phyloP scores from a whole-genome alignment of 2,113 vertebrate species.

The Thalassarche chlororhynchos region DNA sequence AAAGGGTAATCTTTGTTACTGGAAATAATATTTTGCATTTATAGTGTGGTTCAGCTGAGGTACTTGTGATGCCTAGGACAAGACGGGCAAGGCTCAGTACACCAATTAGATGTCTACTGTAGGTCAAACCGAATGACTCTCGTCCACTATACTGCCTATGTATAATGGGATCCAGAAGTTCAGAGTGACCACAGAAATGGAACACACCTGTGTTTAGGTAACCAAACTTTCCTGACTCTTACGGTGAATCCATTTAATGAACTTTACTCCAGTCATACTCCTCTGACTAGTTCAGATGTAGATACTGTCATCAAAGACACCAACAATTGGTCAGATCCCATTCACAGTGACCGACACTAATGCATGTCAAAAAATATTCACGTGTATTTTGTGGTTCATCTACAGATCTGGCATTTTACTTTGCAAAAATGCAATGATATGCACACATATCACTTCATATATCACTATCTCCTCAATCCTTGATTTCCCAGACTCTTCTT shows the following conservation, averaged over 20 bases:
- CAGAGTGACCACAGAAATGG: background rate
- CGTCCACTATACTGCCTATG: fast-evolving
- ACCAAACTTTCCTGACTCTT: background rate
- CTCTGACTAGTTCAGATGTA: background rate
- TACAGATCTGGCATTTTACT: background rate
- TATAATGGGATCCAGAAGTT: background rate
- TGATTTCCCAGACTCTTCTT: background rate
- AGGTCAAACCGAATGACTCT: background rate
- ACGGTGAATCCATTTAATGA: background rate
- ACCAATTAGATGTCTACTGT: background rate
- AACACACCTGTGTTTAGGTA: background rate
- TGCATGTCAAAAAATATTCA: fast-evolving
- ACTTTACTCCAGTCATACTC: background rate
- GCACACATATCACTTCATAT: background rate
- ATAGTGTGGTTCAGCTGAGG: background rate
- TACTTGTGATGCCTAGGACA: too few species aligned
- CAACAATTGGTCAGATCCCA: background rate
- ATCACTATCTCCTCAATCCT: background rate
- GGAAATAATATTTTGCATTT: background rate
- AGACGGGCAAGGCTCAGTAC: background rate
- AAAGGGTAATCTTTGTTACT: background rate
- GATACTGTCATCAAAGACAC: background rate
- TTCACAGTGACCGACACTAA: background rate
- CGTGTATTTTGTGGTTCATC: background rate
- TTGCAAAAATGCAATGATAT: background rate